Evolutionary conservation across 2,797 vertebrate genomes (phyloP).

Genomic region (Botia kubotai): DNA sequence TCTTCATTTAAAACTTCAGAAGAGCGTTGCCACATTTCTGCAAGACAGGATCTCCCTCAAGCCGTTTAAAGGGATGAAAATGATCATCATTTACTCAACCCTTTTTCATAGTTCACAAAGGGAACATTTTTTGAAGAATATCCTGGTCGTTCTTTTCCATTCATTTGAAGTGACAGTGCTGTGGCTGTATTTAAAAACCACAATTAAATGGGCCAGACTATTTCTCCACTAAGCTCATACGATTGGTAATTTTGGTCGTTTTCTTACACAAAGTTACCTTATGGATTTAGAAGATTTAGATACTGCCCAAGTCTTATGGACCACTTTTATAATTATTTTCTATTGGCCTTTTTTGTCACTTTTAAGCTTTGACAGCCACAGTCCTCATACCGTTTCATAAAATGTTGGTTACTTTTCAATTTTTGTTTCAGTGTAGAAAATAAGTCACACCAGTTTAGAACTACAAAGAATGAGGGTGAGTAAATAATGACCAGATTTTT

Average conservation of each 20-base stretch:
- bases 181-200: background rate
- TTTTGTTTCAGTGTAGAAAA: background rate
- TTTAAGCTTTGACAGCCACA: background rate
- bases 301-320: no score
- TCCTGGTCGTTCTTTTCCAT: background rate
- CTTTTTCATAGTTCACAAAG: background rate
- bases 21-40: constrained; percentile 8
- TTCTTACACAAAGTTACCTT: no score
- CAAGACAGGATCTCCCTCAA: background rate
- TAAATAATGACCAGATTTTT: background rate
- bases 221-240: no score
- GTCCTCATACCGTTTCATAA: background rate
- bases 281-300: no score
- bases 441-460: background rate
- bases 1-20: background rate
- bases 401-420: no score
- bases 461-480: background rate
- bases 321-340: no score
- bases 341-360: no score
- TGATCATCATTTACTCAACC: background rate
- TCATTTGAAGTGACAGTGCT: background rate
- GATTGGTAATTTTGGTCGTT: no score
- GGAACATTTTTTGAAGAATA: background rate
- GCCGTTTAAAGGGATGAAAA: background rate
- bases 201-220: no score